Evolutionary conservation across 2,888 invertebrate genomes (phyloP).

Genomic region (Drosophila suboccidentalis): DNA sequence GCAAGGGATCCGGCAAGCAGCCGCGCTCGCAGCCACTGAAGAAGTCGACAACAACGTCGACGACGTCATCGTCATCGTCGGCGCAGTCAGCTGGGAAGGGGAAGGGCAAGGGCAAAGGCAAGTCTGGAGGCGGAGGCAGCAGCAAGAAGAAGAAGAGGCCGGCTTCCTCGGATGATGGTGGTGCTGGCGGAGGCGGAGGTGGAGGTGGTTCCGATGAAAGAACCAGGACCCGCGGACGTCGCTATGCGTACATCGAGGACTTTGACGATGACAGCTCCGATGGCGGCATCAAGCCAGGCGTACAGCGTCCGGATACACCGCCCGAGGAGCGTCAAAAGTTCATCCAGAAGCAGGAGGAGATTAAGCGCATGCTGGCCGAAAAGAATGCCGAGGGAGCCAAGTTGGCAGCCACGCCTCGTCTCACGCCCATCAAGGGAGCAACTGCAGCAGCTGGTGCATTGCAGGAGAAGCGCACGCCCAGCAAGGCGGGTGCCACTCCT

Average conservation of each 20-base stretch:
- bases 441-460: slow-evolving; percentile 24
- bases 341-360: slow-evolving; percentile 85
- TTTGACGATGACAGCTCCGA: slow-evolving; percentile 86
- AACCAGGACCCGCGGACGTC: slow-evolving; percentile 84
- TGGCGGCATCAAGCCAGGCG: slow-evolving; percentile 85
- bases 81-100: slow-evolving; percentile 57
- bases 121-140: slow-evolving; percentile 26
- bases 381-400: slow-evolving; percentile 85
- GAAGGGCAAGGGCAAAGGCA: slow-evolving; percentile 67
- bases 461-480: slow-evolving; percentile 77
- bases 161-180: slow-evolving; percentile 88
- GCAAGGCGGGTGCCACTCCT: slow-evolving; percentile 56
- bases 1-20: slow-evolving; percentile 82
- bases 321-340: slow-evolving; percentile 86
- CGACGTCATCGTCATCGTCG: slow-evolving; percentile 37
- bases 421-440: slow-evolving; percentile 81
- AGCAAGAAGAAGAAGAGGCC: slow-evolving; percentile 74
- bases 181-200: slow-evolving; percentile 88
- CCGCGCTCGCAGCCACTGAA: slow-evolving; percentile 82
- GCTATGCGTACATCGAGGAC: slow-evolving; percentile 84
- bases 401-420: slow-evolving; percentile 82
- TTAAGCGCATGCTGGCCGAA: slow-evolving; percentile 85
- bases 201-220: slow-evolving; percentile 86
- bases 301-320: slow-evolving; percentile 85
- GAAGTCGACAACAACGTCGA: slow-evolving; percentile 36